Evolutionary conservation across 2,888 invertebrate genomes (phyloP).

Genomic region (Blastobasis lacticolella): DNA sequence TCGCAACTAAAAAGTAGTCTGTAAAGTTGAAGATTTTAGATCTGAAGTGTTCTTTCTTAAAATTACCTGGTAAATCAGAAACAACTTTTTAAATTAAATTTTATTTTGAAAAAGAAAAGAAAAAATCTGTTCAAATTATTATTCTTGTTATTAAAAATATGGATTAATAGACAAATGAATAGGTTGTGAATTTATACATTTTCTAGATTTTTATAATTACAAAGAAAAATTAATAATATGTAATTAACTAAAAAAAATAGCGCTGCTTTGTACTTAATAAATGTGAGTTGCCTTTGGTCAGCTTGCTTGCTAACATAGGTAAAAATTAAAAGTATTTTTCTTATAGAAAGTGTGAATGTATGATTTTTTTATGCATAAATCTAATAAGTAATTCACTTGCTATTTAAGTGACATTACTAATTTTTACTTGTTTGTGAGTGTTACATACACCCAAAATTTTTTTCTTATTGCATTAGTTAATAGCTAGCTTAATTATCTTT

Average conservation of each 20-base stretch:
- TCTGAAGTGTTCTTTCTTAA: too few species aligned
- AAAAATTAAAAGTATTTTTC: too few species aligned
- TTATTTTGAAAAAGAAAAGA: not conserved
- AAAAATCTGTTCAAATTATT: not conserved
- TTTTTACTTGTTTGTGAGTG: too few species aligned
- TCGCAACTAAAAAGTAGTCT: not conserved
- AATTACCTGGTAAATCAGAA: too few species aligned
- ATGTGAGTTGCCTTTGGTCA: slow-evolving; percentile 28
- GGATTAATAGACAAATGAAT: slow-evolving; percentile 62
- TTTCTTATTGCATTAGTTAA: too few species aligned
- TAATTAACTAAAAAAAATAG: slow-evolving; percentile 20
- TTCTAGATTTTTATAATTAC: slow-evolving; percentile 69
- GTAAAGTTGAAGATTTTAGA: too few species aligned
- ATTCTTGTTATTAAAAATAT: slow-evolving; percentile 7
- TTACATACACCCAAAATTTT: too few species aligned
- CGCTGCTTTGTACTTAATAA: slow-evolving; percentile 22
- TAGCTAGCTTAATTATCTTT: too few species aligned
- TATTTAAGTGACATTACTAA: too few species aligned
- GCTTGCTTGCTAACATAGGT: slow-evolving; percentile 38
- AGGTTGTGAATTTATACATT: slow-evolving; percentile 75
- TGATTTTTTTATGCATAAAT: too few species aligned
- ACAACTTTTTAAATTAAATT: slow-evolving; percentile 1
- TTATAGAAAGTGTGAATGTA: too few species aligned
- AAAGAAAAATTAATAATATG: slow-evolving; percentile 33
- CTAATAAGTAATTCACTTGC: too few species aligned